Percentiles rank a stretch among this genome's conserved stretches.
These are phyloP conservation scores for Blera fallax DNA, from an alignment of 2,888 invertebrate species.

Conservation along the genomic window DNA sequence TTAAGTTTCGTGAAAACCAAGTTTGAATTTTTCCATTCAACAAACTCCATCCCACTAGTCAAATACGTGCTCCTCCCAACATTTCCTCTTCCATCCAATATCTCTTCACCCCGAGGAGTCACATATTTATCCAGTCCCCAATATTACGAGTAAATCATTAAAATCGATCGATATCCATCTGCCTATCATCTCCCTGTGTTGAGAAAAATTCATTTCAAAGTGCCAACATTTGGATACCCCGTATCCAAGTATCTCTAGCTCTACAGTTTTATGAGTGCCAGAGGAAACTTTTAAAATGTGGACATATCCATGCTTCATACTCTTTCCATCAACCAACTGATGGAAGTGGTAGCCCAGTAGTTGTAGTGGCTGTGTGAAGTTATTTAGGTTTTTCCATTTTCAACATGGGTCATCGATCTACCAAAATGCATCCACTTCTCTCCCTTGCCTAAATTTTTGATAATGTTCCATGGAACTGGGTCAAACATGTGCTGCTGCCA, in stretches of 20 bases:
- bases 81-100: not conserved
- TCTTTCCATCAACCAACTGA: not conserved
- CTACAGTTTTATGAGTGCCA: conserved; percentile 13
- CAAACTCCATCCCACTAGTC: not conserved
- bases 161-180: conserved; percentile 23
- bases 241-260: conserved; percentile 42
- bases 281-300: conserved; percentile 19
- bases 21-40: no score
- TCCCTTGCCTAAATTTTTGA: conserved; percentile 47
- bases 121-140: not conserved
- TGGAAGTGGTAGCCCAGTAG: conserved; percentile 7
- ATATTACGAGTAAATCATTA: conserved; percentile 8
- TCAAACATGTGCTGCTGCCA: conserved; percentile 65
- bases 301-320: conserved; percentile 2
- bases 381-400: conserved; percentile 26
- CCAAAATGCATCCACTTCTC: conserved; percentile 39
- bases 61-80: not conserved
- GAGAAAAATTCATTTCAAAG: conserved; percentile 45
- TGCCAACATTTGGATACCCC: conserved; percentile 56
- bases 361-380: not conserved
- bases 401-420: conserved; percentile 65
- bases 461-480: conserved; percentile 53
- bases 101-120: not conserved
- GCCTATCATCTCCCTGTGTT: not conserved
- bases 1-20: no score